phyloP scores from a whole-genome alignment of 2,888 invertebrate genomes.

The Ditula angustiorana region DNA sequence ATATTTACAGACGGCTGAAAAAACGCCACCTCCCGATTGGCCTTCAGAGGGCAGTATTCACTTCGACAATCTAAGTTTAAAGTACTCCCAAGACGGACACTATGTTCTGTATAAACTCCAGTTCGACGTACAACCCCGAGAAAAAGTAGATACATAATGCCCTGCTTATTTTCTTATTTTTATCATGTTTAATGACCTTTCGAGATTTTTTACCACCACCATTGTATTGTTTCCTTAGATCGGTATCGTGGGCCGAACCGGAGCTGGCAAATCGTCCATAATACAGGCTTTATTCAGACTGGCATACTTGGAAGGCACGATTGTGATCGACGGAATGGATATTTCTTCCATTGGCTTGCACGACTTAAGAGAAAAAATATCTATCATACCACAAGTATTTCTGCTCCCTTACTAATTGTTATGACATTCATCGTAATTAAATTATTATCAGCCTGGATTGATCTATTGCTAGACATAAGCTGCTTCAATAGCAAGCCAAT shows the following conservation, averaged over 20 bases:
- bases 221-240: conserved; percentile 64
- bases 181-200: background rate
- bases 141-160: conserved; percentile 62
- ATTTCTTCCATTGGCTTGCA: conserved; percentile 85
- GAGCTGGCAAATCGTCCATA: conserved; percentile 89
- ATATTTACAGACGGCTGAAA: background rate
- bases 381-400: conserved; percentile 86
- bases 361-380: conserved; percentile 85
- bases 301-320: conserved; percentile 87
- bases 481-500: background rate
- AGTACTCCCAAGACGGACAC: conserved; percentile 80
- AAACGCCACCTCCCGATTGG: conserved; percentile 75
- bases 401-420: background rate
- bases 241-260: conserved; percentile 88
- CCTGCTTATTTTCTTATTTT: background rate
- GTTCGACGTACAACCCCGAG: conserved; percentile 75
- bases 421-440: too few relatives aligned
- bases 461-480: background rate
- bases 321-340: conserved; percentile 89
- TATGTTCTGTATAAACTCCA: conserved; percentile 83
- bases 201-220: background rate
- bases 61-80: conserved; percentile 79
- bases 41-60: conserved; percentile 80
- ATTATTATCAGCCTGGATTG: background rate
- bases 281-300: conserved; percentile 88